Evolutionary conservation across 2,888 invertebrate genomes (phyloP), one percentile per base, ranked within the genome.

Genomic region (Drosophila falleni): DNA sequence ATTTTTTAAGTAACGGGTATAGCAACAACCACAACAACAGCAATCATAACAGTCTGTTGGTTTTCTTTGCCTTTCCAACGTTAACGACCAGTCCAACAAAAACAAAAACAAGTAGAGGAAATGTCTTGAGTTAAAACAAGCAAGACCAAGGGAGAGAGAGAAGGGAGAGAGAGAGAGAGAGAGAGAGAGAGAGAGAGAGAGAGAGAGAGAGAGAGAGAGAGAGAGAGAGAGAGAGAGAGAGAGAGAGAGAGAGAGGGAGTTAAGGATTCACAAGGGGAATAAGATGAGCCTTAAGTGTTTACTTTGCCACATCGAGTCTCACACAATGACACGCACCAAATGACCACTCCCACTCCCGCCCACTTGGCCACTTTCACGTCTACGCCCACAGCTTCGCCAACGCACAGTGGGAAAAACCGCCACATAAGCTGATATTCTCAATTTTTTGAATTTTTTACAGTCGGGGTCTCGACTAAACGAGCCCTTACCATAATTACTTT

Each of bases 121-220:
- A 80, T 88, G 87, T 83, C 74, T 72, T 61, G 61, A 74, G 76
- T 66, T 63, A 69, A 76, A 73, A 86, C 71, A 67, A 74, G 66
- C 50, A 42, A 47, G 26, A 50, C n/a, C n/a, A n/a, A n/a, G n/a
- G n/a, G n/a, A n/a, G n/a, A n/a, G n/a, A n/a, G n/a, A n/a, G n/a
- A n/a, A n/a, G n/a, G n/a, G 15, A 31, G 10, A 6, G 29, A 9
- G 31, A 5, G 29, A 11, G 47, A 31, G 2, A 31, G 29, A 16
- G 47, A 15, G 44, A 26, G 9, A 33, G 26, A 42, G 6, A n/a
- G 44, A 19, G 51, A 31, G 11, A n/a, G 15, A 31, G 10, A 6
- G 29, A 9, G 31, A 5, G 29, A 11, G 47, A 31, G 2, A 31
- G 29, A 16, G 47, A 15, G 44, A 26, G 9, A 33, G 26, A 42